Evolutionary conservation across 1,140 invertebrate genomes (phyloP).

Genomic region (Micrasema longulum): DNA sequence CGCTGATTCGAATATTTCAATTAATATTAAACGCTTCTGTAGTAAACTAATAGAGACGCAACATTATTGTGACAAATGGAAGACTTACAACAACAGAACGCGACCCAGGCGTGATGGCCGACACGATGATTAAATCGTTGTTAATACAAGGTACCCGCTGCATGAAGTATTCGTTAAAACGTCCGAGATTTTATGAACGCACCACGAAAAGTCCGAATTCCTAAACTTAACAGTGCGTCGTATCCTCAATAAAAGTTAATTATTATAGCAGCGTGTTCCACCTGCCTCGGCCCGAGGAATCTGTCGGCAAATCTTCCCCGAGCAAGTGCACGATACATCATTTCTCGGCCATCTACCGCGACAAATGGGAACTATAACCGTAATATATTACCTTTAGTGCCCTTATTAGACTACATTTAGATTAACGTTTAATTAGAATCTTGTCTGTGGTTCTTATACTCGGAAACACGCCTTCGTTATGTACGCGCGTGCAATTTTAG

Average conservation of each 20-base stretch:
- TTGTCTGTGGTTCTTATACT: too few relatives aligned
- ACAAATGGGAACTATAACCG: conserved; percentile 15
- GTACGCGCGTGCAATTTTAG: background rate
- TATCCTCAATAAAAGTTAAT: conserved; percentile 39
- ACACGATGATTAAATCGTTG: conserved; percentile 10
- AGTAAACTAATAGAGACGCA: background rate
- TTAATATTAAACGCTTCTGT: background rate
- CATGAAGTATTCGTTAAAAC: background rate
- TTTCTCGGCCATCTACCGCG: conserved; percentile 21
- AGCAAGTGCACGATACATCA: conserved; percentile 2
- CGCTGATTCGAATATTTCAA: conserved; percentile 18
- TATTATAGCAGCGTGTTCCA: conserved; percentile 23
- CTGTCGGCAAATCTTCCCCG: background rate
- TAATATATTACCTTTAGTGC: background rate
- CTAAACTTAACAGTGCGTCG: conserved; percentile 23
- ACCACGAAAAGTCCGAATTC: conserved; percentile 21
- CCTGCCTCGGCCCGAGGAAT: conserved; percentile 18
- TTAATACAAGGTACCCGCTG: background rate
- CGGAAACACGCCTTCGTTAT: too few relatives aligned
- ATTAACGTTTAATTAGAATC: too few relatives aligned
- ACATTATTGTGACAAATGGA: conserved; percentile 11
- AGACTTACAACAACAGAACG: background rate
- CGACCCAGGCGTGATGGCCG: background rate
- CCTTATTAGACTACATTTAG: background rate
- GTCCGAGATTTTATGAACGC: conserved; percentile 9